phyloP scores from a whole-genome alignment of 2,113 vertebrate species.

The Conger conger region DNA sequence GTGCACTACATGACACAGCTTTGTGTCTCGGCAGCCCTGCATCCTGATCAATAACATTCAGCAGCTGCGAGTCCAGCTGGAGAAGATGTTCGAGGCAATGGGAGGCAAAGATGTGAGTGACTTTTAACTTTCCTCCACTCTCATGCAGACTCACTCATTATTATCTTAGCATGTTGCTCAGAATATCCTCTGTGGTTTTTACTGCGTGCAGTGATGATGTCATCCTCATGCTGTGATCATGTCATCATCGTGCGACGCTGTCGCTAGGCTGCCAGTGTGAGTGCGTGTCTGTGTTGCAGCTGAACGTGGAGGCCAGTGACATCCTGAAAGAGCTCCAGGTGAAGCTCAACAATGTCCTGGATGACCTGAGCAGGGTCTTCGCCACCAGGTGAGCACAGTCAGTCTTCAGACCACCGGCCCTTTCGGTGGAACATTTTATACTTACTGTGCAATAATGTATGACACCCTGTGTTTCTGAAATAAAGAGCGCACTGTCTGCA shows the following conservation, averaged over 20 bases:
- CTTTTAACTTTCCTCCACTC: too few species aligned
- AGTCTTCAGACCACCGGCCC: not conserved
- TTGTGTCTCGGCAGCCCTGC: constrained; percentile 59
- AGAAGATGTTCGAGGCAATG: constrained; percentile 85
- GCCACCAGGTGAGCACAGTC: constrained; percentile 81
- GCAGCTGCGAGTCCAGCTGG: constrained; percentile 77
- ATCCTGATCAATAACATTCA: constrained; percentile 85
- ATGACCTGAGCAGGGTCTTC: constrained; percentile 93
- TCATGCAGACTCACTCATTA: not conserved
- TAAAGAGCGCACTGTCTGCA: not conserved
- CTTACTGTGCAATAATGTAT: not conserved
- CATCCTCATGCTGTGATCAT: constrained; percentile 4
- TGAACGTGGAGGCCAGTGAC: constrained; percentile 93
- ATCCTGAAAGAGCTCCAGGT: constrained; percentile 94
- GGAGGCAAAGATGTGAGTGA: constrained; percentile 84
- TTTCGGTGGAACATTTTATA: not conserved
- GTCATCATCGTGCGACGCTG: constrained; percentile 9
- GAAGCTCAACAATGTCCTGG: constrained; percentile 95
- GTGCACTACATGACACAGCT: not conserved
- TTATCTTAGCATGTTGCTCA: not conserved
- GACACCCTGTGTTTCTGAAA: not conserved
- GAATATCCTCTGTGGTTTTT: not conserved
- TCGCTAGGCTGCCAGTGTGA: not conserved
- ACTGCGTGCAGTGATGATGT: not conserved
- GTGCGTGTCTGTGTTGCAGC: constrained; percentile 58